These are phyloP conservation scores for Calephelis virginiensis DNA, from an alignment of 1,140 invertebrate genomes.

Conservation along the genomic window DNA sequence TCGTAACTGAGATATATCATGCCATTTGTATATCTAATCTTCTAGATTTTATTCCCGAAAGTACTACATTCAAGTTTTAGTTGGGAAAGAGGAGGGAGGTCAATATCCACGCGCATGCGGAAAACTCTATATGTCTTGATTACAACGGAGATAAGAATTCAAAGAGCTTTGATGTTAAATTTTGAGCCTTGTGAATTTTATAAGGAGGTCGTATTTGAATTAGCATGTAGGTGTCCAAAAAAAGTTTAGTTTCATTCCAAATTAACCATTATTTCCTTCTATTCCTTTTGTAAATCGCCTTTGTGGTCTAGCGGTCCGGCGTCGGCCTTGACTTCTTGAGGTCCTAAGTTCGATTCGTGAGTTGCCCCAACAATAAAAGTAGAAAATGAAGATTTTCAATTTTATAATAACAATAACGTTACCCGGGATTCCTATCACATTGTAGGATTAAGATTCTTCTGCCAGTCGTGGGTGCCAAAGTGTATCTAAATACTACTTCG, in stretches of 20 bases:
- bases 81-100: constrained; percentile 42
- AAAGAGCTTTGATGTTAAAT: background rate
- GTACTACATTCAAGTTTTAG: constrained; percentile 54
- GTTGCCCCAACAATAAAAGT: too few species aligned
- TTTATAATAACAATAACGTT: too few species aligned
- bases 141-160: constrained; percentile 29
- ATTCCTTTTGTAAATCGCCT: too few species aligned
- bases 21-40: constrained; percentile 35
- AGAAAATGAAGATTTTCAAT: too few species aligned
- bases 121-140: constrained; percentile 24
- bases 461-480: too few species aligned
- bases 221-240: background rate
- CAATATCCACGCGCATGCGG: constrained; percentile 62
- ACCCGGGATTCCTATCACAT: too few species aligned
- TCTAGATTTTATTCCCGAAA: constrained; percentile 48
- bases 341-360: too few species aligned
- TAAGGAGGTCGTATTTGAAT: background rate
- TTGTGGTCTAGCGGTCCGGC: too few species aligned
- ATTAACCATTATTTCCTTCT: background rate
- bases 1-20: background rate
- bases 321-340: too few species aligned
- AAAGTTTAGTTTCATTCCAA: background rate
- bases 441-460: too few species aligned
- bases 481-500: too few species aligned
- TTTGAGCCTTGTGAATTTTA: background rate